phyloP scores from a whole-genome alignment of 1,140 invertebrate genomes.

The Nebria ingens region DNA sequence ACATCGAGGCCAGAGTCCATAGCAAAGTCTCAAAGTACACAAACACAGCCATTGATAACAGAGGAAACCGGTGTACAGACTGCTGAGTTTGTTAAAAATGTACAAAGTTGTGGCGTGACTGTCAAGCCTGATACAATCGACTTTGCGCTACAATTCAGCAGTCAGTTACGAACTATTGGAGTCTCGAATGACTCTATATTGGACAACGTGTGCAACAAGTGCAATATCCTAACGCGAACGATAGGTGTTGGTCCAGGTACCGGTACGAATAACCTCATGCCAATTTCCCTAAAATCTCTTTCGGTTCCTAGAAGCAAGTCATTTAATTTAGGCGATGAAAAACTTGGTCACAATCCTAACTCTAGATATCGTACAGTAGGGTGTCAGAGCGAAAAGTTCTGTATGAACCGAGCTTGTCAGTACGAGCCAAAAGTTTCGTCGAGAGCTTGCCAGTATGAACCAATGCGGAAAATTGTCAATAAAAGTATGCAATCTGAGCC shows the following conservation, averaged over 20 bases:
- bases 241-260: constrained; percentile 32
- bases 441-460: constrained; percentile 31
- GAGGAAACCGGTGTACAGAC: constrained; percentile 21
- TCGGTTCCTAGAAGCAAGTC: constrained; percentile 28
- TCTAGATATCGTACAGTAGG: constrained; percentile 23
- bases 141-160: constrained; percentile 31
- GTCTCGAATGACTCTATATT: constrained; percentile 37
- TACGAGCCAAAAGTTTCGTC: constrained; percentile 23
- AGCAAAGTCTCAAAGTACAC: constrained; percentile 30
- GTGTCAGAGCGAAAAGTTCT: constrained; percentile 19
- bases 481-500: constrained; percentile 27
- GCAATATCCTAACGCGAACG: constrained; percentile 33
- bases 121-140: constrained; percentile 35
- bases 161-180: constrained; percentile 35
- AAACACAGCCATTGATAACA: constrained; percentile 22
- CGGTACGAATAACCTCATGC: constrained; percentile 23
- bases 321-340: constrained; percentile 30
- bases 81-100: constrained; percentile 12
- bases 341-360: constrained; percentile 19
- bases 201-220: constrained; percentile 40
- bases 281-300: constrained; percentile 27
- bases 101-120: constrained; percentile 32
- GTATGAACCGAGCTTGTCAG: constrained; percentile 20
- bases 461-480: constrained; percentile 20
- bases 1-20: constrained; percentile 22